Conservation (phyloP, 2,113 vertebrate species). For the Elanoides forficatus region DNA sequence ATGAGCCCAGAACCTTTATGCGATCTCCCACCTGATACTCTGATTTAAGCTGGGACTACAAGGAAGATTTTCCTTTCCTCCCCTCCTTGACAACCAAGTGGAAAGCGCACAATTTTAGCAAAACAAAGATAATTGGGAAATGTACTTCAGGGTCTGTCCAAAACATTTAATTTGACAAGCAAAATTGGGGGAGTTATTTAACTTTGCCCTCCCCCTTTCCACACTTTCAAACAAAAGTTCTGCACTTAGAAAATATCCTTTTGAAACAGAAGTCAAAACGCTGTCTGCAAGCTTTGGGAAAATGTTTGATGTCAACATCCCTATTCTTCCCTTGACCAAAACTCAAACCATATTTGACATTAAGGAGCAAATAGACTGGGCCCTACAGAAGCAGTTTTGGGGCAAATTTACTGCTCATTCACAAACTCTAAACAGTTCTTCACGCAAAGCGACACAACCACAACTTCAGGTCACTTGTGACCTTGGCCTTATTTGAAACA, state of each 20-base stretch:
- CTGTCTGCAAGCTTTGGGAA: background rate
- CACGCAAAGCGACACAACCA: background rate
- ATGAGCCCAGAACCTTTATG: slow-evolving; percentile 16
- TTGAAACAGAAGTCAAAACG: background rate
- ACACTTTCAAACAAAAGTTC: background rate
- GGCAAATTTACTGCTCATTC: background rate
- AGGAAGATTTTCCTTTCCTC: background rate
- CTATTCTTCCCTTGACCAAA: background rate
- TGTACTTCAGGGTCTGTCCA: background rate
- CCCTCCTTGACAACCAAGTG: background rate
- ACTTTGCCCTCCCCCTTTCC: background rate
- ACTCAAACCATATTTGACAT: background rate
- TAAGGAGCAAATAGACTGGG: background rate
- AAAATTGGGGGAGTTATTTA: background rate
- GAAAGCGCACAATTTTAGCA: background rate
- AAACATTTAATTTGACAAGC: background rate
- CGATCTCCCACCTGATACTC: slow-evolving; percentile 13
- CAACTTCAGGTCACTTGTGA: background rate
- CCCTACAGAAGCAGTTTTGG: background rate
- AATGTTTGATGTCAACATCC: background rate
- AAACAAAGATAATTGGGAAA: background rate
- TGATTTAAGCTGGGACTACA: background rate
- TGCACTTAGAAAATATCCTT: background rate
- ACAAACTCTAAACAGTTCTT: background rate
- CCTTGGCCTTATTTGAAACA: slow-evolving; percentile 17